Evolutionary conservation across 2,113 vertebrate genomes (phyloP).

Genomic region (Chlamydotis undulata): DNA sequence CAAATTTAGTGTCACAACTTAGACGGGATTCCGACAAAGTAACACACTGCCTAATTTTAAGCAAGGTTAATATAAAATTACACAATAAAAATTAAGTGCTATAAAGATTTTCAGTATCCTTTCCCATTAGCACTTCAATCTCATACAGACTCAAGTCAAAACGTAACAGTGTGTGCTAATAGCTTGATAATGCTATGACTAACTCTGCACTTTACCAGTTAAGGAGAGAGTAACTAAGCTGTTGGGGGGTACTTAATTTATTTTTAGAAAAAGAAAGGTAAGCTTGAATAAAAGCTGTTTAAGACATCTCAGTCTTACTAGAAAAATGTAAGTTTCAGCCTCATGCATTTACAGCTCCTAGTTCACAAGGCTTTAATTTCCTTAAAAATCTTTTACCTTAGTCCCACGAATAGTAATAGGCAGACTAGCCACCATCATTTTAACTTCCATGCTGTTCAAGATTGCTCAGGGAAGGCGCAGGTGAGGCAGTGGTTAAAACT

Average conservation of each 20-base stretch:
- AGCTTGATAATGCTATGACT: not conserved
- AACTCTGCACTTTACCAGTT: not conserved
- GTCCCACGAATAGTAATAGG: not conserved
- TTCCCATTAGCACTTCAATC: conserved; percentile 18
- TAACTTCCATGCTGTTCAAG: not conserved
- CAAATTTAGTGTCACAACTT: conserved; percentile 51
- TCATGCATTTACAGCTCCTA: not conserved
- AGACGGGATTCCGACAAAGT: conserved; percentile 38
- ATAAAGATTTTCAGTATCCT: conserved; percentile 19
- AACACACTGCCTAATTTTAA: conserved; percentile 40
- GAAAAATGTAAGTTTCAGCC: not conserved
- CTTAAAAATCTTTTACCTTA: not conserved
- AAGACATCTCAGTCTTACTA: not conserved
- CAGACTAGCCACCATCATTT: not conserved
- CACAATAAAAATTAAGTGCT: conserved; percentile 63
- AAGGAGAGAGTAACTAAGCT: not conserved
- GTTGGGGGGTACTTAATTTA: not conserved
- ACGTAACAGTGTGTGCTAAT: not conserved
- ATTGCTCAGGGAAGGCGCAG: not conserved
- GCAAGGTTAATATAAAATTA: conserved; percentile 31
- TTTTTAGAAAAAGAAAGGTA: not conserved
- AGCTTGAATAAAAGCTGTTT: not conserved
- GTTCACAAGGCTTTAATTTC: not conserved
- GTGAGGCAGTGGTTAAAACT: not conserved
- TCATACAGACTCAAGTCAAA: not conserved